Evolutionary conservation across 2,797 vertebrate species (phyloP).

Genomic region (Hemitrygon akajei): DNA sequence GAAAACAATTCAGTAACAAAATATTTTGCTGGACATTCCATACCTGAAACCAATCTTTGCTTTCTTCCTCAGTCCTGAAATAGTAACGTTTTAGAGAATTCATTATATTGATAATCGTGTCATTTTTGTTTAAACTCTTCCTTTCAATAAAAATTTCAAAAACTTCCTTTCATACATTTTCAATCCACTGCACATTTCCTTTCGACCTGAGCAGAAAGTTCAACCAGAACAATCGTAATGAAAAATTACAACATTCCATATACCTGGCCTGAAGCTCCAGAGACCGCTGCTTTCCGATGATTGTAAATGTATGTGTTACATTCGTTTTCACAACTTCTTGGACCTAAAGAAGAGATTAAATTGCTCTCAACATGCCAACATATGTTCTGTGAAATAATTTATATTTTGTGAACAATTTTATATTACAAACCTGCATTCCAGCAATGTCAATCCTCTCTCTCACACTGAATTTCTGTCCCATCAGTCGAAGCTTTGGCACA

Average conservation of each 20-base stretch:
- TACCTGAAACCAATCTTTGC: slow-evolving; percentile 90
- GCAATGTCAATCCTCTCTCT: slow-evolving; percentile 90
- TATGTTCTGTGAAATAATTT: neutral
- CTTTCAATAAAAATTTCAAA: neutral
- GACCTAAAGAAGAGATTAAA: slow-evolving; percentile 60
- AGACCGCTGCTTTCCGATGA: slow-evolving; percentile 80
- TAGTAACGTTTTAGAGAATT: slow-evolving; percentile 45
- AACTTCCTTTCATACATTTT: neutral
- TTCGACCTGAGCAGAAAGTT: too few relatives aligned
- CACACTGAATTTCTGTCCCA: slow-evolving; percentile 95
- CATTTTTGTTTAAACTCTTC: neutral
- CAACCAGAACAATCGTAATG: neutral
- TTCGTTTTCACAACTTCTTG: slow-evolving; percentile 82
- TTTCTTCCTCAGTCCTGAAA: slow-evolving; percentile 86
- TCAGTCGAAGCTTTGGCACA: slow-evolving; percentile 86
- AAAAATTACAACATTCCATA: neutral
- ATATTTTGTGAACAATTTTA: neutral
- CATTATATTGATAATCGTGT: neutral
- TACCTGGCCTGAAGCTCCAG: slow-evolving; percentile 91
- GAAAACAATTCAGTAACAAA: slow-evolving; percentile 16
- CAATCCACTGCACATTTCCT: neutral
- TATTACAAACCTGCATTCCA: slow-evolving; percentile 76
- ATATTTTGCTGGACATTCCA: slow-evolving; percentile 42
- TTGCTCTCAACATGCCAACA: neutral
- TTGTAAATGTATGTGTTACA: slow-evolving; percentile 72